These are phyloP conservation scores for Apistogramma diplotaenia DNA, from an alignment of 2,113 vertebrate species.

Conservation along the genomic window DNA sequence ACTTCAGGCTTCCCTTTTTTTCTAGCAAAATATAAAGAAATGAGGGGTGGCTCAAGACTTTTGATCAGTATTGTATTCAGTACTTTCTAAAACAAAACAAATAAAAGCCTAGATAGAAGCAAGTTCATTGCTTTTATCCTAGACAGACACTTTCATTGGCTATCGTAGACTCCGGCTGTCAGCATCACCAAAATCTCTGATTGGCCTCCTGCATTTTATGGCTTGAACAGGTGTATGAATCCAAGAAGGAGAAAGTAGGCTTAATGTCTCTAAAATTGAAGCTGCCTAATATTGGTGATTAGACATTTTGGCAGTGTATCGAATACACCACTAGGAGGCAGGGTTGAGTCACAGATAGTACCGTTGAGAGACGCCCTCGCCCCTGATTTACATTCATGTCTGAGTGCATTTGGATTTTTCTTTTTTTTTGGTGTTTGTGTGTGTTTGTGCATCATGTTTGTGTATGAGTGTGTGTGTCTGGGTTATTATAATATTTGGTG, in stretches of 20 bases:
- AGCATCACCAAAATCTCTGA: not conserved
- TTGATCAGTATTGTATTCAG: not conserved
- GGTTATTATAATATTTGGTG: slow-evolving; percentile 25
- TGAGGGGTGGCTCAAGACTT: not conserved
- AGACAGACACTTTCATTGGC: not conserved
- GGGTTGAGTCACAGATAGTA: slow-evolving; percentile 30
- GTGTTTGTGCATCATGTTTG: not conserved
- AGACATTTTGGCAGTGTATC: not conserved
- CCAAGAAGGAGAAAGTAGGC: not conserved
- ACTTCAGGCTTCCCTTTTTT: no score
- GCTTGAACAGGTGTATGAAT: not conserved
- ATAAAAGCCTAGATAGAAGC: not conserved
- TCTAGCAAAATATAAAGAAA: not conserved
- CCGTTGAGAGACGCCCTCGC: not conserved
- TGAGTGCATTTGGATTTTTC: not conserved
- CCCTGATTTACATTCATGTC: not conserved
- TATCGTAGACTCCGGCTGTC: not conserved
- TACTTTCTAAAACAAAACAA: not conserved
- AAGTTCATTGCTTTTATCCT: not conserved
- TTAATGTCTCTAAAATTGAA: not conserved
- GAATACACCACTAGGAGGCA: slow-evolving; percentile 34
- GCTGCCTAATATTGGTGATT: not conserved
- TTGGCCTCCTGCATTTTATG: not conserved
- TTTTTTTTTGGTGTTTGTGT: not conserved
- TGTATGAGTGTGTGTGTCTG: not conserved